Base-by-base conservation (phyloP, 2,888 invertebrate species). In the Eudemis profundana region DNA sequence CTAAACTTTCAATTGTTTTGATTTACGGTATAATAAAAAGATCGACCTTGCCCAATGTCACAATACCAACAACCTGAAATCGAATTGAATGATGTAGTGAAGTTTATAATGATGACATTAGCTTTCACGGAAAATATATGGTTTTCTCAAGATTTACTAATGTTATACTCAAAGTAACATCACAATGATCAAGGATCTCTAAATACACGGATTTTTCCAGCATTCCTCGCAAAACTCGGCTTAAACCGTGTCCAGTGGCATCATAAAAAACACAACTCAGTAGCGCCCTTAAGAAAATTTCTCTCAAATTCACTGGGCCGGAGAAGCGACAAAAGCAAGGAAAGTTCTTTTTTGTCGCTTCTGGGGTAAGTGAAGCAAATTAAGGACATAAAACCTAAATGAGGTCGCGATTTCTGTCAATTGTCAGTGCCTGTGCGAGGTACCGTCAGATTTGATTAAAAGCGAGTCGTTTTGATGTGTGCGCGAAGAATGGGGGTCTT, bases 361-460 rank as follows among this genome's bases (percentile, higher is more conserved):
- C 78, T 74, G 70, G 73, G 75, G 77, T 79, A 83, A 86, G 80
- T 83, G 78, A 79, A 76, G 79, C 85, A 88, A 89, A 89, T 88
- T 89, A 89, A 84, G 84, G 80, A 75, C 78, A 84, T 86, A 85
- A 87, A 85, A 83, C 81, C 80, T 75, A 83, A 89, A 87, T 84
- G 85, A 83, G 84, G 83, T 81, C 81, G 81, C 81, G 79, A 82
- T 83, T 83, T 81, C 78, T 79, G 82, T 79, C 84, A 82, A 85
- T 87, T 84, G 83, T 81, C 74, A 72, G 73, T 61, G 69, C 67
- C 53, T 61, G 65, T 61, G 61, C 63, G 69, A 50, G 67, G 61
- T 65, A 70, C 46, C 3, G 19, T 46, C 21, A 47, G 12, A 46
- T 62, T 62, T 62, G 61, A 62, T 62, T 46, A 50, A 64, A 56